Base-by-base conservation (phyloP, 2,113 vertebrate genomes). In the Cisticola juncidis region DNA sequence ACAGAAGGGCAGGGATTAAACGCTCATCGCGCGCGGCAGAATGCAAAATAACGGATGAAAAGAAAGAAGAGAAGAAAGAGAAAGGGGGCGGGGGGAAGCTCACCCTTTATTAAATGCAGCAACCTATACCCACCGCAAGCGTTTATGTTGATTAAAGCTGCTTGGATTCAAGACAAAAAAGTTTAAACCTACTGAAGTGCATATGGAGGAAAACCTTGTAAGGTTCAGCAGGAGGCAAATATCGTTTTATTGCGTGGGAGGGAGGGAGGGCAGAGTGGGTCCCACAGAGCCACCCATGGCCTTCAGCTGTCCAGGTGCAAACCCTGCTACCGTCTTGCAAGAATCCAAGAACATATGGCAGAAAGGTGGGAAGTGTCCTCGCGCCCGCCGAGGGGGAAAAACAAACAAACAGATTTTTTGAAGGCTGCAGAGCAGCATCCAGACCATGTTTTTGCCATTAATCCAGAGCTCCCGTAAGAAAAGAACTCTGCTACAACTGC, bases 1-100 rank as follows among this genome's bases (percentile, higher is more conserved):
- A 98, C 97, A 97, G 97, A 95, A 98, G 97, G 97, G 97, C 98
- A 98, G 96, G 96, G 97, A 98, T 98, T 98, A 98, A 98, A 97
- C 15, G 65, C 88, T 97, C 97, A 95, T 95, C 47, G 38, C 92
- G 74, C 44, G 31, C 40, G 7, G 88, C 84, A 91, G 88, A 97
- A 98, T 93, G 74, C 81, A 97, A 97, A 98, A 92, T 64, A 94
- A 95, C 44, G 86, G 79, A 92, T 88, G 74, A 94, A 95, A 96
- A 85, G 72, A 70, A 86, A 56, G 31, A 65, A 71, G 56, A 54
- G 60, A 80, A 62, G 64, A 70, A 72, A 47, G 50, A 53, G 58
- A 76, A 73, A 14, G 11, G 53, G 18, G 9, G 9, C 11, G 9
- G n/a, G 22, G 9, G 20, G 14, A 31, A n/a, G 18, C 45, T 84